A percentile compares a stretch with the other conserved stretches of the same genome.
These are phyloP conservation scores for Passer montanus DNA, from an alignment of 2,113 vertebrate species.

Conservation along the genomic window DNA sequence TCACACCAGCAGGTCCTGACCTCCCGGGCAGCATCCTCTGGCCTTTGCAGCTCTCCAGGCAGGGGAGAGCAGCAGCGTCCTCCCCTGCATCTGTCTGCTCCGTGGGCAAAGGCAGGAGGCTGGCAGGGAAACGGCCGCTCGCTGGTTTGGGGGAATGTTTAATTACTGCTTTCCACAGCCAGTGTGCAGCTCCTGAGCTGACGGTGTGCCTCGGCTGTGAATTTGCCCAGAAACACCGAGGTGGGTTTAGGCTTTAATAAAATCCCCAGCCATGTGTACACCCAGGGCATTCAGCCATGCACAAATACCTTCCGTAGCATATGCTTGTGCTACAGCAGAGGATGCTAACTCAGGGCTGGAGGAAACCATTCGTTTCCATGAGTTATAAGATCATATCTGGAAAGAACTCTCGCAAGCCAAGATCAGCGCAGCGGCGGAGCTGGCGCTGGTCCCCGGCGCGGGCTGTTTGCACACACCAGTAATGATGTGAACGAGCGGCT, in stretches of 20 bases:
- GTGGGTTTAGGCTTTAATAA: not conserved
- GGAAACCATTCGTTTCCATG: constrained; percentile 25
- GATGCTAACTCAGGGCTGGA: not conserved
- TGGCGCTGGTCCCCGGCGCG: not conserved
- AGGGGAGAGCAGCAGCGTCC: not conserved
- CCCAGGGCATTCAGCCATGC: not conserved
- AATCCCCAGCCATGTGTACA: constrained; percentile 11
- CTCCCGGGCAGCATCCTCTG: not conserved
- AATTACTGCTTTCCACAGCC: not conserved
- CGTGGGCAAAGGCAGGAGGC: not conserved
- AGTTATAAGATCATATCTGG: constrained; percentile 50
- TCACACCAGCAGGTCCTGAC: not conserved
- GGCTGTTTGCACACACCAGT: constrained; percentile 56
- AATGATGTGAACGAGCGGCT: constrained; percentile 44
- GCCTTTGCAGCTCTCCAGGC: not conserved
- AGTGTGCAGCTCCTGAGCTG: not conserved
- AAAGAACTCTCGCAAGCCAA: constrained; percentile 50
- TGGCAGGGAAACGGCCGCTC: not conserved
- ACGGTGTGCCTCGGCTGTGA: not conserved
- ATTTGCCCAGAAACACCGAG: not conserved
- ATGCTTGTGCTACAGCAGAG: not conserved
- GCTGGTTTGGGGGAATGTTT: not conserved
- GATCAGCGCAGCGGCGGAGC: not conserved
- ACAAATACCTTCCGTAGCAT: not conserved
- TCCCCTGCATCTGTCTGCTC: not conserved